Evolutionary conservation across 2,797 vertebrate species (phyloP), one percentile per base, ranked within the genome.

Genomic region (Galaxias olidus): DNA sequence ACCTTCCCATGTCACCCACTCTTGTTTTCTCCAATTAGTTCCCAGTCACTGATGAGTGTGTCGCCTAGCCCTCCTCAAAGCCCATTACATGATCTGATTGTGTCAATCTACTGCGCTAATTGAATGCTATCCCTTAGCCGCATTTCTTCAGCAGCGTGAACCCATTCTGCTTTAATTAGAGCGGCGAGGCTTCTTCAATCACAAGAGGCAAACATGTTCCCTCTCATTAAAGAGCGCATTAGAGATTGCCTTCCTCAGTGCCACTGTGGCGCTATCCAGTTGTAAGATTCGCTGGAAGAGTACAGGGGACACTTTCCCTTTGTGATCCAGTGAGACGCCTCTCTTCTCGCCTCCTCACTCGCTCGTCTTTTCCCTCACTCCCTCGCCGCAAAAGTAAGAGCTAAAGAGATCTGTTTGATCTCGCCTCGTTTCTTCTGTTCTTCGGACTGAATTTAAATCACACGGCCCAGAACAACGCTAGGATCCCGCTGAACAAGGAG

Each of bases 351-450:
- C 50, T 67, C 77, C 41, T 54, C 58, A 62, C 58, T 69, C 43
- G 66, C 51, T 47, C 15, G 49, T 59, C 66, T 30, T 30, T 30
- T 6, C 70, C 69, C 70, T 76, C 76, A 78, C n/a, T n/a, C n/a
- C 74, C 69, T 77, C 84, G 68, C 75, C 84, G 74, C 74, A 85
- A 83, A 47, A 86, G 84, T 83, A 84, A 80, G 84, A n/a, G 88
- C 86, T 90, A 84, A 87, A 85, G 85, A 89, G 88, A 89, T 78
- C 76, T 78, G 83, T 91, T 90, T 90, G 87, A 91, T 91, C 86
- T 84, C 72, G 83, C 86, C 82, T 88, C 82, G 83, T 87, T 86
- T 84, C 79, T 85, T 79, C 83, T 74, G 80, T 84, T 81, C 84
- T 87, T 84, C 80, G 83, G 84, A 81, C 84, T 83, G 87, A 86